Percentiles rank a stretch among this genome's conserved stretches.
Conservation (phyloP, 2,797 vertebrate species). For the Basileuterus tristriatus region DNA sequence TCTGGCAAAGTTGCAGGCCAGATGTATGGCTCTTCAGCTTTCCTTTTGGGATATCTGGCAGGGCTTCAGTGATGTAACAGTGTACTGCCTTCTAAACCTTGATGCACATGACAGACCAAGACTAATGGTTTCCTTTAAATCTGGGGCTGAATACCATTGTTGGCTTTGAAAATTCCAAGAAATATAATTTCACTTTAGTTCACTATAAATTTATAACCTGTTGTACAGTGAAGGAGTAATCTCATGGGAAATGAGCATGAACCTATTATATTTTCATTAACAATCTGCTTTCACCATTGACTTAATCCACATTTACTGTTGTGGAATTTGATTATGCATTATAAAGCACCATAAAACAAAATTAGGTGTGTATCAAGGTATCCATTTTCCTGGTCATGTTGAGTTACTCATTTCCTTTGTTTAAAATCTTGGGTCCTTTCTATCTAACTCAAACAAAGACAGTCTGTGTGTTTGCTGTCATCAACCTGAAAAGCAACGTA, state of each 20-base stretch:
- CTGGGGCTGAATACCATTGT: constrained; percentile 67
- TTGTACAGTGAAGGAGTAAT: constrained; percentile 66
- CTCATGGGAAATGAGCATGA: constrained; percentile 65
- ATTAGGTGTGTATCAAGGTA: constrained; percentile 56
- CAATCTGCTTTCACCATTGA: constrained; percentile 69
- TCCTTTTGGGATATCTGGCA: constrained; percentile 55
- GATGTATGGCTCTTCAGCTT: constrained; percentile 44
- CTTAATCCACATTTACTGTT: constrained; percentile 68
- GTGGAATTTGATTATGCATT: constrained; percentile 62
- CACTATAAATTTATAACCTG: constrained; percentile 74
- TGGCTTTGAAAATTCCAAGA: constrained; percentile 72
- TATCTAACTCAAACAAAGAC: constrained; percentile 26
- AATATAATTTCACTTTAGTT: constrained; percentile 74
- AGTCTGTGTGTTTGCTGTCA: constrained; percentile 7
- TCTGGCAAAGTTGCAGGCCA: constrained; percentile 52
- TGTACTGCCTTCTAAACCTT: constrained; percentile 61
- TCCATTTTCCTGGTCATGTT: constrained; percentile 47
- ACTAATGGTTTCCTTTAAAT: constrained; percentile 75
- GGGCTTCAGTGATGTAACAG: constrained; percentile 56
- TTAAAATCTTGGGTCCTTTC: constrained; percentile 46
- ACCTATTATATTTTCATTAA: constrained; percentile 71
- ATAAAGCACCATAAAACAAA: constrained; percentile 62
- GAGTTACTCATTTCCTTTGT: constrained; percentile 56
- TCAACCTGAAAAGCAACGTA: neutral
- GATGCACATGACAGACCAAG: constrained; percentile 71